Evolutionary conservation across 2,888 invertebrate species (phyloP).

Genomic region (Reticulitermes lucifugus): DNA sequence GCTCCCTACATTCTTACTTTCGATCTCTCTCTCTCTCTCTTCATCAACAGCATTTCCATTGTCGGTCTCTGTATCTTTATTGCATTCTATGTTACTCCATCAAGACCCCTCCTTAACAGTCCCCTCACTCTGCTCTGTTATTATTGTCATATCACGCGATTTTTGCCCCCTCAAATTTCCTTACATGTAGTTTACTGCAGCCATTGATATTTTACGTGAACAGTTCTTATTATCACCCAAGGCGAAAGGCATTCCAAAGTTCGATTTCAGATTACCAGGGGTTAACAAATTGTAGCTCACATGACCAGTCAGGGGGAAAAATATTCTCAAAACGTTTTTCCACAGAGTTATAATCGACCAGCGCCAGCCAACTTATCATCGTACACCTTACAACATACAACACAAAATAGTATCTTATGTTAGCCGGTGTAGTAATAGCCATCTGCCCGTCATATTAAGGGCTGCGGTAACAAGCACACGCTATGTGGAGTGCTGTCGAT

Average conservation of each 20-base stretch:
- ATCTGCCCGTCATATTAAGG: no score
- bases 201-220: background rate
- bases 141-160: slow-evolving; percentile 14
- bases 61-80: slow-evolving; percentile 1
- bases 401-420: no score
- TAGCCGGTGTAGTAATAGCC: no score
- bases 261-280: background rate
- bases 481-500: no score
- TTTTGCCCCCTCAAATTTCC: slow-evolving; percentile 15
- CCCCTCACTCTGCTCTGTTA: slow-evolving; percentile 2
- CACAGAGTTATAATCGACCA: no score
- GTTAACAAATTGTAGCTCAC: no score
- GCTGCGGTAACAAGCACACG: no score
- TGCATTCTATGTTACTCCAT: slow-evolving; percentile 2
- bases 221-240: background rate
- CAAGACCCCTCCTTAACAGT: background rate
- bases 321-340: no score
- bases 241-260: background rate
- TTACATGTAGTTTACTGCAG: background rate
- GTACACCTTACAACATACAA: no score
- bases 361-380: no score
- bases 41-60: background rate
- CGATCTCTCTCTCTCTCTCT: background rate
- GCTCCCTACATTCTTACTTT: background rate
- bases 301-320: no score